Conservation (phyloP, 2,797 vertebrate genomes). For the Sebastes alutus region DNA sequence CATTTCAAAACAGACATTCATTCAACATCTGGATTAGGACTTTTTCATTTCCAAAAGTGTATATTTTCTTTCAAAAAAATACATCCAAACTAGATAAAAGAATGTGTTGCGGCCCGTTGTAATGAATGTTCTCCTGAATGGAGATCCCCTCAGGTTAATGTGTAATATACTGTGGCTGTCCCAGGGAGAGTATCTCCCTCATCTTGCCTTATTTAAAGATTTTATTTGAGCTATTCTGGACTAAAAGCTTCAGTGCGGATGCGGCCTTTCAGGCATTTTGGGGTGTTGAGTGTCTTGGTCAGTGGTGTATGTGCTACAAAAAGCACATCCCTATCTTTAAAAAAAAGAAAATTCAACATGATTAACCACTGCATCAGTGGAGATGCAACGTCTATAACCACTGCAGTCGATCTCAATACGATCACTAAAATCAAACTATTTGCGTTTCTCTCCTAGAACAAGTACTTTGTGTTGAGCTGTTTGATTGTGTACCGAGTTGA, state of each 20-base stretch:
- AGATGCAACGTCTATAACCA: slow-evolving; percentile 35
- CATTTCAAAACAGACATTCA: not conserved
- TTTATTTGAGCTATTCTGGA: slow-evolving; percentile 43
- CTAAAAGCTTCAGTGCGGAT: slow-evolving; percentile 15
- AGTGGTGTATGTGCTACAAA: slow-evolving; percentile 9
- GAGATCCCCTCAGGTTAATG: slow-evolving; percentile 76
- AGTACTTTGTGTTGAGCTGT: slow-evolving; percentile 21
- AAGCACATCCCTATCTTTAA: not conserved
- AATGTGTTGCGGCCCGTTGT: slow-evolving; percentile 30
- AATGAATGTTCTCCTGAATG: slow-evolving; percentile 64
- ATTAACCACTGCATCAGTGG: slow-evolving; percentile 35
- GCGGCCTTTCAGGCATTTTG: slow-evolving; percentile 61
- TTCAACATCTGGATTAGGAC: not conserved
- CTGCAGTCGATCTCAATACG: slow-evolving; percentile 21
- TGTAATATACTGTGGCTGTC: slow-evolving; percentile 34
- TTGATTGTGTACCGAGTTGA: slow-evolving; percentile 9
- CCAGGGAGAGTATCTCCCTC: slow-evolving; percentile 44
- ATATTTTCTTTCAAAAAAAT: not conserved
- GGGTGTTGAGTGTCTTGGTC: not conserved
- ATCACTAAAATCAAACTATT: slow-evolving; percentile 20
- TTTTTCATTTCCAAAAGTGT: not conserved
- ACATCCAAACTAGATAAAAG: not conserved
- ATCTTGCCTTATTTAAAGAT: slow-evolving; percentile 75
- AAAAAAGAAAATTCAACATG: not conserved
- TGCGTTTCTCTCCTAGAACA: slow-evolving; percentile 29